These are phyloP conservation scores for Xiphydria camelus DNA, from an alignment of 2,888 invertebrate species.

Conservation along the genomic window DNA sequence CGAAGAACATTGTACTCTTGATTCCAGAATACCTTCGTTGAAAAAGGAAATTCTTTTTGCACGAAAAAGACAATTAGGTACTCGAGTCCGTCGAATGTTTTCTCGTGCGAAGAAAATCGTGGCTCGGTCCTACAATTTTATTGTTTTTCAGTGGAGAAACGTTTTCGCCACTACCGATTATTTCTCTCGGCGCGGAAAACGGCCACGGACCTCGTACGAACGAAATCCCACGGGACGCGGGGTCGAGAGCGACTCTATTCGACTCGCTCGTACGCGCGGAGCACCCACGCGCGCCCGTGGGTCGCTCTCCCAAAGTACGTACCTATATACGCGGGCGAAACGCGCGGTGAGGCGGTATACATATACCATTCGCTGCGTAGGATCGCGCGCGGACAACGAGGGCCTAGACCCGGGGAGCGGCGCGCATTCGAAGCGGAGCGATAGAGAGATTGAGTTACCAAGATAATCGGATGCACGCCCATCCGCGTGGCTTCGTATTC, in stretches of 20 bases:
- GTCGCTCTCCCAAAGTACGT: not conserved
- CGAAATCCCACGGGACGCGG: not conserved
- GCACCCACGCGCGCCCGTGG: not conserved
- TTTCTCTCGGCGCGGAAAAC: not conserved
- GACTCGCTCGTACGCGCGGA: not conserved
- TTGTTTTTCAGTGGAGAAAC: too few species aligned
- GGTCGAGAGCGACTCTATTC: too few species aligned
- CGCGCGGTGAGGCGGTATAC: not conserved
- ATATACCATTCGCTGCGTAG: too few species aligned
- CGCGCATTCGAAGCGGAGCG: constrained; percentile 2
- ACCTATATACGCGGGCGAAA: not conserved
- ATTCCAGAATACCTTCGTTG: too few species aligned
- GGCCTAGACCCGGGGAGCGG: not conserved
- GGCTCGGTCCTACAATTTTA: too few species aligned
- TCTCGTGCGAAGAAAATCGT: too few species aligned
- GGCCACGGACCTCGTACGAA: too few species aligned
- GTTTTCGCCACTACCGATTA: too few species aligned
- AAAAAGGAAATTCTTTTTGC: too few species aligned
- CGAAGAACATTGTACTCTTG: too few species aligned
- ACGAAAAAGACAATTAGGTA: too few species aligned
- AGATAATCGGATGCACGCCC: constrained; percentile 54
- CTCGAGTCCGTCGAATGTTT: too few species aligned
- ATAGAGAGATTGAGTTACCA: constrained; percentile 51
- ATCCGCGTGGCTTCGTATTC: constrained; percentile 40
- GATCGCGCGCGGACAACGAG: not conserved